These are phyloP conservation scores for Dynastes hyllus DNA, from an alignment of 2,888 invertebrate species.

Conservation along the genomic window DNA sequence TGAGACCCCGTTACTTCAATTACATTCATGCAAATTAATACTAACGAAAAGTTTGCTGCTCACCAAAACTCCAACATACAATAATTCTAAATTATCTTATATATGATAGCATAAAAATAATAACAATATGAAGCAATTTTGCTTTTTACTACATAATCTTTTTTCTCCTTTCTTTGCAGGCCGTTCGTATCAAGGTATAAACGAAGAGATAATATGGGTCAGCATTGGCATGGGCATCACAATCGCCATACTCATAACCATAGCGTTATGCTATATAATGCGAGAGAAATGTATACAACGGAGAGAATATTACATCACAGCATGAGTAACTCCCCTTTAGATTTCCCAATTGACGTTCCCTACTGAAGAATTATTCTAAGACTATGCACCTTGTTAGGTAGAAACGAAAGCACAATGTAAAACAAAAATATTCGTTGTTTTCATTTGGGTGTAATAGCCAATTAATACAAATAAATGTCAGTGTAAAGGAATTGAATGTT, in stretches of 20 bases:
- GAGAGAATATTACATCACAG: conserved; percentile 81
- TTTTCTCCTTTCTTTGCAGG: conserved; percentile 73
- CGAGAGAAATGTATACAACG: conserved; percentile 87
- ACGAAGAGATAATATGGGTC: conserved; percentile 92
- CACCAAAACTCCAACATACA: too few species aligned
- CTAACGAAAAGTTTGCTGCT: too few species aligned
- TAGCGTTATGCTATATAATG: conserved; percentile 87
- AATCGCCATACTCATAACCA: conserved; percentile 86
- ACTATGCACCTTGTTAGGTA: conserved; percentile 4
- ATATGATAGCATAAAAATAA: too few species aligned
- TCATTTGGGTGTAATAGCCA: background rate
- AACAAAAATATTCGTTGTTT: background rate
- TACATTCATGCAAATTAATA: too few species aligned
- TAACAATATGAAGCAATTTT: too few species aligned
- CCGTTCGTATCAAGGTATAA: conserved; percentile 87
- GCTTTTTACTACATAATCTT: background rate
- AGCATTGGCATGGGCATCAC: conserved; percentile 91
- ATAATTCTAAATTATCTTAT: too few species aligned
- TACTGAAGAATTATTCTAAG: background rate
- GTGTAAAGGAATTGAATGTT: background rate
- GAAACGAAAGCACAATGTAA: conserved; percentile 9
- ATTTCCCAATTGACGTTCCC: conserved; percentile 1
- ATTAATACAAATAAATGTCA: conserved; percentile 5
- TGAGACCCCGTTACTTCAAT: too few species aligned
- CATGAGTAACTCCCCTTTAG: conserved; percentile 73